Evolutionary conservation across 2,888 invertebrate genomes (phyloP).

Genomic region (Dromius quadrimaculatus): DNA sequence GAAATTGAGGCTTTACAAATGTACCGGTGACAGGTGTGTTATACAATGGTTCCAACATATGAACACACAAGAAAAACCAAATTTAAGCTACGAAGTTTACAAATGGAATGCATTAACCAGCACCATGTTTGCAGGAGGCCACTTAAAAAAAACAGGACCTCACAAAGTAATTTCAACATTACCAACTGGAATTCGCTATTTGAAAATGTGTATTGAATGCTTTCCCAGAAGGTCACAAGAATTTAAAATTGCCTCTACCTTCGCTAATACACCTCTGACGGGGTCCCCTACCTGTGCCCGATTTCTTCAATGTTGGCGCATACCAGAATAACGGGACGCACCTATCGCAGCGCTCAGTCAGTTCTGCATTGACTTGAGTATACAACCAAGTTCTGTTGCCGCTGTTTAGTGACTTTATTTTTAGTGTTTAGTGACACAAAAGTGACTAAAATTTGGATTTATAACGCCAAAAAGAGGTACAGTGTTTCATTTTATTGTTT

Average conservation of each 20-base stretch:
- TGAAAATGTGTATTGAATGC: no score
- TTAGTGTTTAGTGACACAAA: conserved; percentile 5
- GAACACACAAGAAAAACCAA: no score
- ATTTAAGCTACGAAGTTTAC: no score
- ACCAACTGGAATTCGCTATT: no score
- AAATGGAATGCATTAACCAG: no score
- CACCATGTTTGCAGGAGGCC: no score
- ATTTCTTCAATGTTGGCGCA: conserved; percentile 55
- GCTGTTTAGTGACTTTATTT: not conserved
- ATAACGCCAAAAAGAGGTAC: not conserved
- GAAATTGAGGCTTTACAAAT: no score
- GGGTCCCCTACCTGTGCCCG: conserved; percentile 9
- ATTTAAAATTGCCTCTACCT: conserved; percentile 6
- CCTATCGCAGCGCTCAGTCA: conserved; percentile 59
- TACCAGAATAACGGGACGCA: conserved; percentile 65
- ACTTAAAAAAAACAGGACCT: no score
- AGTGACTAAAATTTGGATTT: conserved; percentile 19
- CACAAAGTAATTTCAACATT: no score
- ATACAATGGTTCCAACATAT: no score
- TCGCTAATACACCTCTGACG: not conserved
- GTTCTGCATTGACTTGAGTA: not conserved
- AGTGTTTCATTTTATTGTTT: not conserved
- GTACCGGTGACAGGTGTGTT: no score
- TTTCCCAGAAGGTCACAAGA: no score
- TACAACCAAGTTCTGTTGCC: not conserved